These are phyloP conservation scores for Pelobates fuscus DNA, from an alignment of 2,113 vertebrate genomes.

Conservation along the genomic window DNA sequence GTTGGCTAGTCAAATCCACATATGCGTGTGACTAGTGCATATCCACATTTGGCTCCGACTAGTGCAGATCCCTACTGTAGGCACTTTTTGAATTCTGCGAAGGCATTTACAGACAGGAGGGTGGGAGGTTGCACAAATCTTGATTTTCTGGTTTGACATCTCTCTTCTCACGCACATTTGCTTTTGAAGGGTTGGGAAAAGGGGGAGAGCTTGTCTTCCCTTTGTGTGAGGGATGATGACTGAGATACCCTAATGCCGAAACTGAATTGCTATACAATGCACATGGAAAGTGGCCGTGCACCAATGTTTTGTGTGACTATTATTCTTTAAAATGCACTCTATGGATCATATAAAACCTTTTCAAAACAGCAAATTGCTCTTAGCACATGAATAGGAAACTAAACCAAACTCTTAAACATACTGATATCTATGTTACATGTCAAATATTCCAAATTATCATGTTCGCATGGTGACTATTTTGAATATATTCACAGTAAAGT, in stretches of 20 bases:
- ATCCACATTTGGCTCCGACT: neutral
- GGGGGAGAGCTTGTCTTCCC: constrained; percentile 2
- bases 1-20: neutral
- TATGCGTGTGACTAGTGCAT: too few relatives aligned
- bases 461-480: too few relatives aligned
- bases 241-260: neutral
- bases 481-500: too few relatives aligned
- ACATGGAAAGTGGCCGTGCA: neutral
- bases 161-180: constrained; percentile 49
- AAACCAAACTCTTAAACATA: too few relatives aligned
- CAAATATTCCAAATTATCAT: too few relatives aligned
- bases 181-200: neutral
- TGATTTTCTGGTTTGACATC: constrained; percentile 35
- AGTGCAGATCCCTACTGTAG: neutral
- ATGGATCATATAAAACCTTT: neutral
- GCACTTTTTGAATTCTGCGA: neutral
- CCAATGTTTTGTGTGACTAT: too few relatives aligned
- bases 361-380: too few relatives aligned
- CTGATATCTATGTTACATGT: too few relatives aligned
- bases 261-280: neutral
- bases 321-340: neutral
- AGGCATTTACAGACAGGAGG: neutral
- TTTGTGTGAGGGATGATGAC: neutral
- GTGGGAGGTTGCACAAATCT: constrained; percentile 18
- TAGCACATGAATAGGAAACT: too few relatives aligned